Evolutionary conservation across 2,888 invertebrate genomes (phyloP).

Genomic region (Heliconius ismenius): DNA sequence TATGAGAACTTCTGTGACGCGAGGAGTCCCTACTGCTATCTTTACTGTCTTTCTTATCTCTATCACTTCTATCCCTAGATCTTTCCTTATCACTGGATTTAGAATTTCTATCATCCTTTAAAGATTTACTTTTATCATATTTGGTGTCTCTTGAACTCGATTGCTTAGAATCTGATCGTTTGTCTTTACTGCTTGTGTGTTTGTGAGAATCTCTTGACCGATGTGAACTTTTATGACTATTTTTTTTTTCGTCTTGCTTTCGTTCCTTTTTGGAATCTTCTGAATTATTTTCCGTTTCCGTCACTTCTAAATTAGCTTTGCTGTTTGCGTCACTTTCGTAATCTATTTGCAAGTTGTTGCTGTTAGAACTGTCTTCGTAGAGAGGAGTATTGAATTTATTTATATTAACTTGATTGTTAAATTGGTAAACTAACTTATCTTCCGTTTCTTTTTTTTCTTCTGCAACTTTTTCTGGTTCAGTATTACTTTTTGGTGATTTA

Average conservation of each 20-base stretch:
- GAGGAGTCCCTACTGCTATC: slow-evolving; percentile 71
- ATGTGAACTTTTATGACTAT: slow-evolving; percentile 68
- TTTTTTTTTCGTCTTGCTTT: slow-evolving; percentile 65
- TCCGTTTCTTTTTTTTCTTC: slow-evolving; percentile 62
- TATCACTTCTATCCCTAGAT: slow-evolving; percentile 64
- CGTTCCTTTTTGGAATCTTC: slow-evolving; percentile 65
- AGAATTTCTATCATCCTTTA: slow-evolving; percentile 68
- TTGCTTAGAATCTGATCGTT: slow-evolving; percentile 67
- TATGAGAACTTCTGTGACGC: slow-evolving; percentile 69
- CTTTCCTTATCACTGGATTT: slow-evolving; percentile 65
- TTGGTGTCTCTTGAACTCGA: slow-evolving; percentile 67
- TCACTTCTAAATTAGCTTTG: slow-evolving; percentile 65
- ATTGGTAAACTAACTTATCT: slow-evolving; percentile 62
- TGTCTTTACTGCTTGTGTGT: slow-evolving; percentile 72
- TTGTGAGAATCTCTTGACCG: slow-evolving; percentile 70
- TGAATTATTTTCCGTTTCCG: slow-evolving; percentile 61
- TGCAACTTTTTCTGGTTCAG: slow-evolving; percentile 57
- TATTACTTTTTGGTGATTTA: slow-evolving; percentile 61
- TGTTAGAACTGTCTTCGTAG: slow-evolving; percentile 76
- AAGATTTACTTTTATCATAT: slow-evolving; percentile 63
- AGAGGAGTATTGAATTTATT: slow-evolving; percentile 68
- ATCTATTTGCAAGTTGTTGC: slow-evolving; percentile 72
- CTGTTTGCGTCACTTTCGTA: slow-evolving; percentile 77
- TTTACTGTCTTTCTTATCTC: slow-evolving; percentile 60
- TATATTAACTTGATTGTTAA: slow-evolving; percentile 69